Evolutionary conservation across 2,888 invertebrate genomes (phyloP).

Genomic region (Megastigmus dorsalis): DNA sequence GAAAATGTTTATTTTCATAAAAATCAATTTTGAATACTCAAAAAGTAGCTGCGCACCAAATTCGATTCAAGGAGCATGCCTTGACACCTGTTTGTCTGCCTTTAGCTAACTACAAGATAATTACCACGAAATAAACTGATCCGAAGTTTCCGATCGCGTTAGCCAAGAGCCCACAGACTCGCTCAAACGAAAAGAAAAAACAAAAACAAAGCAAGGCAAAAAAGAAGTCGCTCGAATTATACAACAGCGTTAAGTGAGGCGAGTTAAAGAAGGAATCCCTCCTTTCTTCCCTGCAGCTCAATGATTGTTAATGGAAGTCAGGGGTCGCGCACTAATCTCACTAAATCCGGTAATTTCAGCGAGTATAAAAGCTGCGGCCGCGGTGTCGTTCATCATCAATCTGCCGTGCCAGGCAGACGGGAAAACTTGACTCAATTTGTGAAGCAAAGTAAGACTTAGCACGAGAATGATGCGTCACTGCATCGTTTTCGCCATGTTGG

Average conservation of each 20-base stretch:
- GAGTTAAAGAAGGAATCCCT: not conserved
- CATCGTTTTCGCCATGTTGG: slow-evolving; percentile 47
- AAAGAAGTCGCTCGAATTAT: too few relatives aligned
- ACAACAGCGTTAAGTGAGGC: too few relatives aligned
- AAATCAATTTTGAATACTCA: too few relatives aligned
- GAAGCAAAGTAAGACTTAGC: not conserved
- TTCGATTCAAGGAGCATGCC: too few relatives aligned
- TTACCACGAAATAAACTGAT: not conserved
- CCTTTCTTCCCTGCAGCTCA: not conserved
- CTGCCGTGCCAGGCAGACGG: slow-evolving; percentile 32
- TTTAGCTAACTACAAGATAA: not conserved
- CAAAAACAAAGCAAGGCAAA: not conserved
- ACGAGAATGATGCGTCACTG: slow-evolving; percentile 47
- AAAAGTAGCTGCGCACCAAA: too few relatives aligned
- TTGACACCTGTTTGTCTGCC: too few relatives aligned
- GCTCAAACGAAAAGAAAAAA: not conserved
- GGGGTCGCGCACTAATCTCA: slow-evolving; percentile 36
- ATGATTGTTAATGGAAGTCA: slow-evolving; percentile 22
- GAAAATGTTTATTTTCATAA: too few relatives aligned
- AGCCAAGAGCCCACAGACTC: not conserved
- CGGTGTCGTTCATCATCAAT: slow-evolving; percentile 7
- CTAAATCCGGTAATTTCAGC: slow-evolving; percentile 17
- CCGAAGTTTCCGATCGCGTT: too few relatives aligned
- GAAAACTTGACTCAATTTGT: not conserved
- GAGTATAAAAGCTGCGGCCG: slow-evolving; percentile 51